Conservation (phyloP, 2,113 vertebrate genomes). For the Falco punctatus region DNA sequence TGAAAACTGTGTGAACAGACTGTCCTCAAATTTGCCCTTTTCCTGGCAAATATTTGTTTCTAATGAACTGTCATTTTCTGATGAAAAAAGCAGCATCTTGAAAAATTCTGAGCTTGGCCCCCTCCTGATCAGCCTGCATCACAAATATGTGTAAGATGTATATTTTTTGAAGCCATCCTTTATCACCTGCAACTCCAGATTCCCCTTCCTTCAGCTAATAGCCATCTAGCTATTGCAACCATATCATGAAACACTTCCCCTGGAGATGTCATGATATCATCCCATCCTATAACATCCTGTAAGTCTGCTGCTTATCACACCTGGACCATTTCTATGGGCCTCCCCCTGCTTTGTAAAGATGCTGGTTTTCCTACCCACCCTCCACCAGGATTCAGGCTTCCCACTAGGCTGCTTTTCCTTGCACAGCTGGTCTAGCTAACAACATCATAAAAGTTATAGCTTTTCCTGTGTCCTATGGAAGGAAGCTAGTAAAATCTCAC, state of each 20-base stretch:
- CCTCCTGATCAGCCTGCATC: not conserved
- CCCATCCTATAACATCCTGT: not conserved
- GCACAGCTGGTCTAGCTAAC: not conserved
- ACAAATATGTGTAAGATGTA: not conserved
- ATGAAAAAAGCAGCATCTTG: not conserved
- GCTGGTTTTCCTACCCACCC: not conserved
- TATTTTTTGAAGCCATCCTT: not conserved
- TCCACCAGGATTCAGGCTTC: not conserved
- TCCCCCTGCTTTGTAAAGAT: not conserved
- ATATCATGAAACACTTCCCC: not conserved
- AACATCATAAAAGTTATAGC: not conserved
- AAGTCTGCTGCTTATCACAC: not conserved
- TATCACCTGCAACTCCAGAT: not conserved
- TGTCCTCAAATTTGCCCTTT: not conserved
- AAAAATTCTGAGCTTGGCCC: not conserved
- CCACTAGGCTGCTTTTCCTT: not conserved
- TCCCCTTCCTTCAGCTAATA: not conserved
- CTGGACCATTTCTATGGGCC: not conserved
- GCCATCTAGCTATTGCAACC: not conserved
- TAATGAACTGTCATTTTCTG: not conserved
- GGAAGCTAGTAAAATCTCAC: not conserved
- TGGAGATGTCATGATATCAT: not conserved
- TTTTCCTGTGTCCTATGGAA: not conserved
- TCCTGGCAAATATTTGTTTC: not conserved
- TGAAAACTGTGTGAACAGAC: not conserved